phyloP scores from a whole-genome alignment of 1,140 invertebrate genomes.

The Pachyrhynchus sulphureomaculatus region DNA sequence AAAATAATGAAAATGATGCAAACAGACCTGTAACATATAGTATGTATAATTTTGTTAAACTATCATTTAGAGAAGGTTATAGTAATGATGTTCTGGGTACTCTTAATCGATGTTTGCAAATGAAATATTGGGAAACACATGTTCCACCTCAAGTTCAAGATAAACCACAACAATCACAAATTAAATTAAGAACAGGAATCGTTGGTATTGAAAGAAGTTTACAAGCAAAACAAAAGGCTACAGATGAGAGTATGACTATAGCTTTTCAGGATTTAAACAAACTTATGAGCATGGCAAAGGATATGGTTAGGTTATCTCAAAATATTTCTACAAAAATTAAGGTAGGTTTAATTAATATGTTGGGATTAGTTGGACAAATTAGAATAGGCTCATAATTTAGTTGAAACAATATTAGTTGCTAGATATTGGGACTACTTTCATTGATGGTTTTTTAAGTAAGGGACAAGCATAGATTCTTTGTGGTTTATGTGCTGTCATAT shows the following conservation, averaged over 20 bases:
- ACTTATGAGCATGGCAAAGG: conserved; percentile 94
- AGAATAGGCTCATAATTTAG: too few relatives aligned
- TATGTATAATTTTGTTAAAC: conserved; percentile 73
- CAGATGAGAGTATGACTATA: conserved; percentile 85
- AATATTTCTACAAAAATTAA: conserved; percentile 91
- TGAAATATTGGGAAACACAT: conserved; percentile 60
- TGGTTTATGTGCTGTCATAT: too few relatives aligned
- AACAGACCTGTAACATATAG: conserved; percentile 75
- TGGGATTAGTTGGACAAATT: conserved; percentile 40
- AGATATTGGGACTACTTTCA: too few relatives aligned
- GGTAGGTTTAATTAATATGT: conserved; percentile 50
- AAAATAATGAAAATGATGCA: conserved; percentile 57
- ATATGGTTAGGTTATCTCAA: conserved; percentile 93
- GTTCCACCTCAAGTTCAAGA: conserved; percentile 35
- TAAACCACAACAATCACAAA: conserved; percentile 50
- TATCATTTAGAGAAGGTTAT: conserved; percentile 87
- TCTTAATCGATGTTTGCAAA: conserved; percentile 62
- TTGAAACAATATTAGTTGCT: too few relatives aligned
- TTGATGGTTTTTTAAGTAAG: too few relatives aligned
- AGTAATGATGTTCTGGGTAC: conserved; percentile 67
- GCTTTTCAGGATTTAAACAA: conserved; percentile 96
- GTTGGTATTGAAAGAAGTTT: conserved; percentile 93
- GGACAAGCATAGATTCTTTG: too few relatives aligned
- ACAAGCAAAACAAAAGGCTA: conserved; percentile 85
- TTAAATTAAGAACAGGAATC: conserved; percentile 83